These are phyloP conservation scores for Euura saliciscinereae DNA, from an alignment of 1,140 invertebrate genomes.

Conservation along the genomic window DNA sequence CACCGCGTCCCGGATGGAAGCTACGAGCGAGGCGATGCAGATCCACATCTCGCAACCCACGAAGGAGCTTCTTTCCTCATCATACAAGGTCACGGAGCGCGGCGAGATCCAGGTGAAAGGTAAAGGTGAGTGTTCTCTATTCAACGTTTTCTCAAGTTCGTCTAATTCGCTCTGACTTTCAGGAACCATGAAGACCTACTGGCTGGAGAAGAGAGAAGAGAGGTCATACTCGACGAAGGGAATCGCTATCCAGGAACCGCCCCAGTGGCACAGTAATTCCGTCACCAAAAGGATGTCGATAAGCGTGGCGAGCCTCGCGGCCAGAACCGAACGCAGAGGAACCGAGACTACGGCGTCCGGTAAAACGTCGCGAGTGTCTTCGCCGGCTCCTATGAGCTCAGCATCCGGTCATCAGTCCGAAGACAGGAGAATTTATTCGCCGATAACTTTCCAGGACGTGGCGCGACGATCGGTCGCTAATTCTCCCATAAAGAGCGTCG, in stretches of 20 bases:
- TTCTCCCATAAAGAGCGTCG: conserved; percentile 66
- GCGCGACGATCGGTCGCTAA: conserved; percentile 75
- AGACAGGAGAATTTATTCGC: conserved; percentile 76
- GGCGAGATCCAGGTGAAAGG: conserved; percentile 86
- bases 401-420: conserved; percentile 46
- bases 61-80: conserved; percentile 73
- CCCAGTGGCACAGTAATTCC: conserved; percentile 50
- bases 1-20: conserved; percentile 91
- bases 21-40: conserved; percentile 89
- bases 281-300: conserved; percentile 41
- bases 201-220: conserved; percentile 75
- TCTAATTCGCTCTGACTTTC: conserved; percentile 34
- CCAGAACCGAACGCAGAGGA: conserved; percentile 27
- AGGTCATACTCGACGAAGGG: conserved; percentile 60
- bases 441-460: conserved; percentile 84
- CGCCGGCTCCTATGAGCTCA: conserved; percentile 44
- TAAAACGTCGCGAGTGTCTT: conserved; percentile 42
- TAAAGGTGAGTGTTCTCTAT: conserved; percentile 66
- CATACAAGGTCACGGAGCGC: conserved; percentile 80
- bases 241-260: conserved; percentile 48
- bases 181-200: conserved; percentile 94
- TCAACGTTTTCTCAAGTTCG: neutral
- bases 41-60: conserved; percentile 94
- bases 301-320: conserved; percentile 19
- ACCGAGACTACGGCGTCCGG: conserved; percentile 32